A percentile compares a stretch with the other conserved stretches of the same genome.
These are phyloP conservation scores for Hemicordylus capensis DNA, from an alignment of 2,113 vertebrate genomes.

Conservation along the genomic window DNA sequence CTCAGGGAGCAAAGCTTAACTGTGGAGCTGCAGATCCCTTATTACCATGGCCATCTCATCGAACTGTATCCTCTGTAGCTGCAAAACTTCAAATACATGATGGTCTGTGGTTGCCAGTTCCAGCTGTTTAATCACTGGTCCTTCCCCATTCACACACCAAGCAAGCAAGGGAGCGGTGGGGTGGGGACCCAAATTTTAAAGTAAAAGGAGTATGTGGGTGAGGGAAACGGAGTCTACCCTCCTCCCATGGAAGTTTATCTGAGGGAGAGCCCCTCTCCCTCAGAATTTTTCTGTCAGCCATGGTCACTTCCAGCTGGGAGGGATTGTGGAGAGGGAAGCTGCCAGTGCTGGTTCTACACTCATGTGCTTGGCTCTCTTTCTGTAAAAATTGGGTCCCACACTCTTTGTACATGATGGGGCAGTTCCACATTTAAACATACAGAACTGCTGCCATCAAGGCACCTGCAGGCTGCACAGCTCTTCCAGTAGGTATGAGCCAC, in stretches of 20 bases:
- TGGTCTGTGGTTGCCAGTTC: constrained; percentile 15
- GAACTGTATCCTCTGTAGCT: neutral
- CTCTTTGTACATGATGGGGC: neutral
- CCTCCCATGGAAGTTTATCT: too few relatives aligned
- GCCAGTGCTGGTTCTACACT: constrained; percentile 33
- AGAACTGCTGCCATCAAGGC: neutral
- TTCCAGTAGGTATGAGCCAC: neutral
- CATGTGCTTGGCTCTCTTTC: neutral
- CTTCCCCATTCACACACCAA: too few relatives aligned
- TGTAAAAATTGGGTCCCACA: neutral
- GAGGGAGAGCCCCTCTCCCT: too few relatives aligned
- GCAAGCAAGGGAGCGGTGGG: too few relatives aligned
- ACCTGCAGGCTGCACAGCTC: too few relatives aligned
- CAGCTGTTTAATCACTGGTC: too few relatives aligned
- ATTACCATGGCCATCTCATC: neutral
- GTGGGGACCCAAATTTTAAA: too few relatives aligned
- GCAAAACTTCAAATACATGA: neutral
- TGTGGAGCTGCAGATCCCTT: neutral
- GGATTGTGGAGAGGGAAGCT: neutral
- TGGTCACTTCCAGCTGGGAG: neutral
- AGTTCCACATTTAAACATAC: neutral
- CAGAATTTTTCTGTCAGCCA: too few relatives aligned
- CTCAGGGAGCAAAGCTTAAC: too few relatives aligned
- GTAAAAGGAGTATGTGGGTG: too few relatives aligned
- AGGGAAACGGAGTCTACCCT: too few relatives aligned